Evolutionary conservation across 2,797 vertebrate genomes (phyloP).

Genomic region (Sebastes minor): DNA sequence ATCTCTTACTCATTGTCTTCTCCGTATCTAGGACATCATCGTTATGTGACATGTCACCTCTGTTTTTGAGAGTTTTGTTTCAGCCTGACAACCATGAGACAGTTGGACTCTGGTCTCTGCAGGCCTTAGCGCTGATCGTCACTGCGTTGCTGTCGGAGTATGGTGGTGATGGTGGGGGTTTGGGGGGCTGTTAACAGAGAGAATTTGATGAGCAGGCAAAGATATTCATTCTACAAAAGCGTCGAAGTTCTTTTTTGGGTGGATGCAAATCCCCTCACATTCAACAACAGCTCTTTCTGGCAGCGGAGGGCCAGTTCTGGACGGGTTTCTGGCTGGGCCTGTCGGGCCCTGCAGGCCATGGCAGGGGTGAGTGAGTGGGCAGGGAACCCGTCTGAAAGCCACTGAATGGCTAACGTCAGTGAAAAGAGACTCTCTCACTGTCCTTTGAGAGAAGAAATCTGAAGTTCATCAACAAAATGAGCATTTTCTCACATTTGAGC

Average conservation of each 20-base stretch:
- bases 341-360: slow-evolving; percentile 59
- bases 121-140: slow-evolving; percentile 26
- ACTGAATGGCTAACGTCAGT: slow-evolving; percentile 54
- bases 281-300: slow-evolving; percentile 69
- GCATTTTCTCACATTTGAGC: slow-evolving; percentile 21
- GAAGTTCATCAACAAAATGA: slow-evolving; percentile 22
- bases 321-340: slow-evolving; percentile 55
- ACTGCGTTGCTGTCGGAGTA: slow-evolving; percentile 34
- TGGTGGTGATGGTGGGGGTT: neutral
- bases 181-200: slow-evolving; percentile 38
- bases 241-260: slow-evolving; percentile 70
- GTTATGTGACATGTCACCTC: slow-evolving; percentile 54
- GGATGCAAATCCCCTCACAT: slow-evolving; percentile 70
- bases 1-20: slow-evolving; percentile 49
- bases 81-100: slow-evolving; percentile 41
- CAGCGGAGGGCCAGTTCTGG: slow-evolving; percentile 63
- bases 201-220: slow-evolving; percentile 79
- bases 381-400: slow-evolving; percentile 56
- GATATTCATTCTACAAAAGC: slow-evolving; percentile 70
- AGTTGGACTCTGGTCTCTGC: slow-evolving; percentile 19
- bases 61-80: slow-evolving; percentile 43
- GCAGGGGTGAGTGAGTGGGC: slow-evolving; percentile 43
- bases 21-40: slow-evolving; percentile 49
- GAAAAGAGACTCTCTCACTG: slow-evolving; percentile 53
- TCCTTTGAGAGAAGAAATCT: neutral